A percentile compares a stretch with the other conserved stretches of the same genome.
Evolutionary conservation across 2,888 invertebrate genomes (phyloP).

Genomic region (Hemaris fuciformis): DNA sequence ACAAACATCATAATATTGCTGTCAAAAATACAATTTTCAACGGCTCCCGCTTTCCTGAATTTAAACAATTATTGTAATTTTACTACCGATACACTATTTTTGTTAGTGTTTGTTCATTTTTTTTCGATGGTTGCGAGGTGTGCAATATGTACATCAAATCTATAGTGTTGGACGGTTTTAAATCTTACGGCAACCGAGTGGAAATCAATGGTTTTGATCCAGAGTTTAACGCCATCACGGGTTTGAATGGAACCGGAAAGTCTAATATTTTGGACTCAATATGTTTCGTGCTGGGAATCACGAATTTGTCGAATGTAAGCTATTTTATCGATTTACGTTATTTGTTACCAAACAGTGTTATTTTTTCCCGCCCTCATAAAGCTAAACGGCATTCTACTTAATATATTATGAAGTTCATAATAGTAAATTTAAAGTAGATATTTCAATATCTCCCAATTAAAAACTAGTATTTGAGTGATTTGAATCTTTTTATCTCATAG

Average conservation of each 20-base stretch:
- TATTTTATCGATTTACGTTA: too few species aligned
- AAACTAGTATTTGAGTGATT: too few species aligned
- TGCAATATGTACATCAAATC: conserved; percentile 93
- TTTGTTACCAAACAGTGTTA: conserved; percentile 19
- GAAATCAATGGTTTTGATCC: conserved; percentile 96
- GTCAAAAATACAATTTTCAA: conserved; percentile 30
- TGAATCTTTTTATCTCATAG: not conserved
- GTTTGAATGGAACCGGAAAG: conserved; percentile 98
- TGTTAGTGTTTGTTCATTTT: not conserved
- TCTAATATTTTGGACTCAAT: conserved; percentile 98
- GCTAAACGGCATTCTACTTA: not conserved
- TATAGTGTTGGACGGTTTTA: conserved; percentile 97
- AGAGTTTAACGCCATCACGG: conserved; percentile 98
- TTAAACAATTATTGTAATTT: conserved; percentile 2
- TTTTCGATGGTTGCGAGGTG: conserved; percentile 2
- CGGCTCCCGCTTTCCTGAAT: conserved; percentile 34
- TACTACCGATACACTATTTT: conserved; percentile 18
- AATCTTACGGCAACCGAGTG: conserved; percentile 96
- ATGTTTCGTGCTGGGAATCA: conserved; percentile 98
- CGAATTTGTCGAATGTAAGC: conserved; percentile 94
- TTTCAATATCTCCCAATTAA: too few species aligned
- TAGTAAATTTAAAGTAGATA: too few species aligned
- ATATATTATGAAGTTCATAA: too few species aligned
- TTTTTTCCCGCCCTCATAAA: conserved; percentile 37
- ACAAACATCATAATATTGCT: not conserved